Percentiles rank a stretch among this genome's conserved stretches.
Evolutionary conservation across 2,888 invertebrate species (phyloP).

Genomic region (Drosophila testacea): DNA sequence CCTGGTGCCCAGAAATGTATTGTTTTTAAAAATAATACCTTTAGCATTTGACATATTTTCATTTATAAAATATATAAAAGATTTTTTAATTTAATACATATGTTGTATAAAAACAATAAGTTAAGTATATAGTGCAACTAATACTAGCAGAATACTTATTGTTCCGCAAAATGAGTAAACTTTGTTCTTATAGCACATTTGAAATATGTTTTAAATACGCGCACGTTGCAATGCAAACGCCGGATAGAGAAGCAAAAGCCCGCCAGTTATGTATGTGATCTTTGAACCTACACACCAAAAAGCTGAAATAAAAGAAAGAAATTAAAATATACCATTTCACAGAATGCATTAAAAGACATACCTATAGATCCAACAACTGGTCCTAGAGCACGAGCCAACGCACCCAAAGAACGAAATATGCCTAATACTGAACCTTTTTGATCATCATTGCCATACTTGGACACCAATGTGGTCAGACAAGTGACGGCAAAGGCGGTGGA

Average conservation of each 20-base stretch:
- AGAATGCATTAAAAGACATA: conserved; percentile 82
- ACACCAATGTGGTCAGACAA: conserved; percentile 96
- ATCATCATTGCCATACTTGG: conserved; percentile 91
- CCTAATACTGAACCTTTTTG: conserved; percentile 98
- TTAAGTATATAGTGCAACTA: conserved; percentile 60
- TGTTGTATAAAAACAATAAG: conserved; percentile 40
- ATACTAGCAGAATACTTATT: conserved; percentile 56
- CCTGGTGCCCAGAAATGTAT: no score
- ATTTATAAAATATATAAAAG: conserved; percentile 41
- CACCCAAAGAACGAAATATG: conserved; percentile 96
- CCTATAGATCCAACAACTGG: conserved; percentile 94
- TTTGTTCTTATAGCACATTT: conserved; percentile 42
- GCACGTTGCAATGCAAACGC: conserved; percentile 87
- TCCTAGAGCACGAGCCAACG: conserved; percentile 96
- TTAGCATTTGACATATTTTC: background rate
- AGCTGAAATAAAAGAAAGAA: conserved; percentile 86
- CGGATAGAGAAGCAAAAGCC: conserved; percentile 91
- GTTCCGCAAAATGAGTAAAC: conserved; percentile 31
- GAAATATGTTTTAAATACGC: conserved; percentile 57
- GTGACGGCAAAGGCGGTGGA: conserved; percentile 98
- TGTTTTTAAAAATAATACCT: no score
- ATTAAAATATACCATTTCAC: background rate
- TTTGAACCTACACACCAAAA: conserved; percentile 97
- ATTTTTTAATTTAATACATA: conserved; percentile 38
- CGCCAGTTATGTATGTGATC: conserved; percentile 93